These are phyloP conservation scores for Molanna angustata DNA, from an alignment of 2,888 invertebrate species.

Conservation along the genomic window DNA sequence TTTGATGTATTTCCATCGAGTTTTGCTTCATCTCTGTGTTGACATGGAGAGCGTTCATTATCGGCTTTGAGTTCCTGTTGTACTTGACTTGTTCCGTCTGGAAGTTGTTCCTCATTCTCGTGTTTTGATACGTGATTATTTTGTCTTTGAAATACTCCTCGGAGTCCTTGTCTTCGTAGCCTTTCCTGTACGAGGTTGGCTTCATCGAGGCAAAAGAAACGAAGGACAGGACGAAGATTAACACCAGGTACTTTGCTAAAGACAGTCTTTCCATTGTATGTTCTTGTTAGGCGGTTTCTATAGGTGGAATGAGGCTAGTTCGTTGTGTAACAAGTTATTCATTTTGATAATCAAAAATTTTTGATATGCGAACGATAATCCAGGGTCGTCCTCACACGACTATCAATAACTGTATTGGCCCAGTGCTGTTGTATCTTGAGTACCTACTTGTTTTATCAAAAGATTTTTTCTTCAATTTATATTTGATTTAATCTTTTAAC, in stretches of 20 bases:
- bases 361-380: too few relatives aligned
- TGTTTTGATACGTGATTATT: slow-evolving; percentile 17
- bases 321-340: too few relatives aligned
- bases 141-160: slow-evolving; percentile 18
- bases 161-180: not conserved
- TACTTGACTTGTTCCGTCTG: slow-evolving; percentile 18
- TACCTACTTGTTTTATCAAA: too few relatives aligned
- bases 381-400: too few relatives aligned
- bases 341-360: too few relatives aligned
- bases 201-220: not conserved
- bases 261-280: not conserved
- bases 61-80: slow-evolving; percentile 19
- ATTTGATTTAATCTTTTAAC: too few relatives aligned
- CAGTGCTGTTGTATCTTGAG: too few relatives aligned
- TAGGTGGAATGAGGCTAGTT: too few relatives aligned
- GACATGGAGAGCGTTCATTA: slow-evolving; percentile 9
- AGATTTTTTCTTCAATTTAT: too few relatives aligned
- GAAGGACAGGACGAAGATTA: not conserved
- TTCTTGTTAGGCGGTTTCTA: too few relatives aligned
- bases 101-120: slow-evolving; percentile 15
- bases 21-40: slow-evolving; percentile 17
- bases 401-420: too few relatives aligned
- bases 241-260: not conserved
- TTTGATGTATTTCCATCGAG: slow-evolving; percentile 5
- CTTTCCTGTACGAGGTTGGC: not conserved